Base-by-base conservation (phyloP, 2,797 vertebrate genomes). In the Sebastiscus albofasciatus region DNA sequence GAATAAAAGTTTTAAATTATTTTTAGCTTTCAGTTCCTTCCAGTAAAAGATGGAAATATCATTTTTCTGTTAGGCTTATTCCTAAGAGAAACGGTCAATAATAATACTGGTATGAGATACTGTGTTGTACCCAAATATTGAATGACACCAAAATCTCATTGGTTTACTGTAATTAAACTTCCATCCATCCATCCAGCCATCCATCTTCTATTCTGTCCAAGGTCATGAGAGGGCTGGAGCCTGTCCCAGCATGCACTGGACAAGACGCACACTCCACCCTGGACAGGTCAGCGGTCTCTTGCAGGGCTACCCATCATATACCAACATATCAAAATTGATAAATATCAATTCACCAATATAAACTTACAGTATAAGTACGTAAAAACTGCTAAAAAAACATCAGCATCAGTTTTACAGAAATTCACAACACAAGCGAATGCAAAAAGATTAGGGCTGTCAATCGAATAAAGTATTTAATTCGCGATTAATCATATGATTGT, bases 201-300 rank as follows among this genome's bases (percentile, higher is more conserved):
- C n/a, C 14, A 60, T 61, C 39, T 10, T 39, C 55, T 31, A 42
- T 75, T 42, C 8, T 3, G n/a, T 34, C 54, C 52, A 24, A 71
- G 66, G 62, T 75, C 39, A 26, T 22, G 27, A 39, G 36, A 59
- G 12, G 70, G 67, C 49, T 56, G 22, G 2, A 36, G 59, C 3
- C 24, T 11, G 2, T 55, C 18, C 72, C 79, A 59, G 22, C 67
- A 62, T 55, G 46, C 33, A 60, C 8, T 59, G 29, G 29, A 73
- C 3, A 60, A 24, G 42, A 13, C 33, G n/a, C 11, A 12, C 33
- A 33, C 55, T 72, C 52, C 46, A 52, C 52, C 5, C 29, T 9
- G n/a, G 14, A 46, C 46, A 60, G 10, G 22, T 65, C 31, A 20
- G 16, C 12, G 18, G 49, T 16, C n/a, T 42, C 5, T 55, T 60